Conservation (phyloP, 2,888 invertebrate genomes). For the Aspidiotus rigidus region DNA sequence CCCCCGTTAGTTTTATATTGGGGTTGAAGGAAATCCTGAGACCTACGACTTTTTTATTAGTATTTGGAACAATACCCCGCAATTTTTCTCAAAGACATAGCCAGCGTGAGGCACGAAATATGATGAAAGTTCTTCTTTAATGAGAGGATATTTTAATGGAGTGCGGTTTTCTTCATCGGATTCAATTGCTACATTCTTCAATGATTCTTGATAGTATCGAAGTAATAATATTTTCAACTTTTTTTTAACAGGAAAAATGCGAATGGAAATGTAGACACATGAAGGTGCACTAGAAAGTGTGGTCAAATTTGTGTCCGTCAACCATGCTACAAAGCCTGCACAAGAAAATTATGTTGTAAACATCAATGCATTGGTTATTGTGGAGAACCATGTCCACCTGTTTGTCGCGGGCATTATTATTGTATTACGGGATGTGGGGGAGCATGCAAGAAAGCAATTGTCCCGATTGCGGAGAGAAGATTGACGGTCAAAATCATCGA, state of each 20-base stretch:
- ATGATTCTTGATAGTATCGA: too few relatives aligned
- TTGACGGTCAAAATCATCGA: conserved; percentile 50
- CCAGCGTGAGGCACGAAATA: too few relatives aligned
- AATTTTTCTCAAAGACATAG: too few relatives aligned
- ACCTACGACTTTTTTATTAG: too few relatives aligned
- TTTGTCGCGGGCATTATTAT: conserved; percentile 59
- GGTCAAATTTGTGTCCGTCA: conserved; percentile 36
- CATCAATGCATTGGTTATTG: conserved; percentile 37
- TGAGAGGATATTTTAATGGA: too few relatives aligned
- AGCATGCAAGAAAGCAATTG: conserved; percentile 50
- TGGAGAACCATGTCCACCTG: conserved; percentile 39
- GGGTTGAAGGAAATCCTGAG: too few relatives aligned
- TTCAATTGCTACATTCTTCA: too few relatives aligned
- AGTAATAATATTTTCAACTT: too few relatives aligned
- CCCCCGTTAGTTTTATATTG: too few relatives aligned
- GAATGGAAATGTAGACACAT: conserved; percentile 35
- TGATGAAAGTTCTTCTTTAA: too few relatives aligned
- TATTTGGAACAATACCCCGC: too few relatives aligned
- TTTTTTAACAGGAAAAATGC: conserved; percentile 39
- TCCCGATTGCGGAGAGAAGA: conserved; percentile 49
- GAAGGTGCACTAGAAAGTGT: conserved; percentile 35
- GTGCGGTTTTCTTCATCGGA: too few relatives aligned
- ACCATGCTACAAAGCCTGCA: conserved; percentile 36
- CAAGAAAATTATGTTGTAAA: conserved; percentile 29
- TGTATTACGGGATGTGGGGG: conserved; percentile 60